These are phyloP conservation scores for Ceramica pisi DNA, from an alignment of 2,888 invertebrate genomes.

Conservation along the genomic window DNA sequence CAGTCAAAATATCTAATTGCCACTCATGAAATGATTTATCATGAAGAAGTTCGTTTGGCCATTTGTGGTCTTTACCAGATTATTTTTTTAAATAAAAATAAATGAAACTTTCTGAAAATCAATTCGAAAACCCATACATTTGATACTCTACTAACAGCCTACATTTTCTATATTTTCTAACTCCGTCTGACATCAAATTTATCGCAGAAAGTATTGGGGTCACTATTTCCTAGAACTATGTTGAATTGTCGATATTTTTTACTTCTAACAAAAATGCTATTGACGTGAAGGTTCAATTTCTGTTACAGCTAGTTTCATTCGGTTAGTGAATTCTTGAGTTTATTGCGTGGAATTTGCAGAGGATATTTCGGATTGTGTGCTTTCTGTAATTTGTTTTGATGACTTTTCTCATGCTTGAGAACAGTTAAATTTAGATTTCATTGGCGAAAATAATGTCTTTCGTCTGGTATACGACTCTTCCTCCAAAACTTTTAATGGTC, in stretches of 20 bases:
- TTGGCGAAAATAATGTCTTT: too few species aligned
- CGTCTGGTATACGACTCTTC: neutral
- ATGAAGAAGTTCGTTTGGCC: too few species aligned
- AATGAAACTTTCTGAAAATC: too few species aligned
- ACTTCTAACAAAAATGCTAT: slow-evolving; percentile 40
- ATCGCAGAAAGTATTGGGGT: slow-evolving; percentile 35
- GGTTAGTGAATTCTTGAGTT: slow-evolving; percentile 20
- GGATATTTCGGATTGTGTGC: neutral
- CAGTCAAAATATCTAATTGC: too few species aligned
- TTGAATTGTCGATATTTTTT: slow-evolving; percentile 41
- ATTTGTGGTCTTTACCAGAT: too few species aligned
- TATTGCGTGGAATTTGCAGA: slow-evolving; percentile 2
- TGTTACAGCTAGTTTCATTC: slow-evolving; percentile 11
- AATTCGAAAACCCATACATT: neutral
- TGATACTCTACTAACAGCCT: slow-evolving; percentile 12
- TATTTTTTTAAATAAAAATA: too few species aligned
- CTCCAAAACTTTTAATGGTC: neutral
- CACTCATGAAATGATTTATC: too few species aligned
- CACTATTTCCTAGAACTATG: slow-evolving; percentile 37
- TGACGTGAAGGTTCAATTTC: slow-evolving; percentile 28
- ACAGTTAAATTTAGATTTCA: too few species aligned
- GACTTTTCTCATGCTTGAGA: too few species aligned
- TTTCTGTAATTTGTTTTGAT: neutral
- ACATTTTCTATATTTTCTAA: slow-evolving; percentile 23
- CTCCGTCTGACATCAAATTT: slow-evolving; percentile 29